Evolutionary conservation across 2,888 invertebrate genomes (phyloP).

Genomic region (Busseola fusca): DNA sequence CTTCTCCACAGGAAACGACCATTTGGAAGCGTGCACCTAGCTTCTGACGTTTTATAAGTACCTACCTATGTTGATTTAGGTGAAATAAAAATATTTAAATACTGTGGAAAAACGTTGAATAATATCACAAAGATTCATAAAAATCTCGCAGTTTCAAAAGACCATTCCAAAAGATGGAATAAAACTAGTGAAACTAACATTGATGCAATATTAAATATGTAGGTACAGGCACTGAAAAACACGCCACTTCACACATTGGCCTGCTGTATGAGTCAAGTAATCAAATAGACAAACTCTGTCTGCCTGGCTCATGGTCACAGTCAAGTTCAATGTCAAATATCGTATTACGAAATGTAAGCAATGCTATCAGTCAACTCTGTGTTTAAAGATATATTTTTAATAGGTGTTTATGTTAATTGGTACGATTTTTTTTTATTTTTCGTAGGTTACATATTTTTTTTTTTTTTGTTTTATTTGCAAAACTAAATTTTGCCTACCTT

Average conservation of each 20-base stretch:
- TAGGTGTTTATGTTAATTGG: no score
- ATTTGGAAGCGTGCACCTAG: no score
- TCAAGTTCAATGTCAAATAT: constrained; percentile 63
- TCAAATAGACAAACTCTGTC: constrained; percentile 33
- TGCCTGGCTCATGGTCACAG: constrained; percentile 39
- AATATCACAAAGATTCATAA: no score
- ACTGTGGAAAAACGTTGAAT: no score
- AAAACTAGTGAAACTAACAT: not conserved
- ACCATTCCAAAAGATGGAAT: not conserved
- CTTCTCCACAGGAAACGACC: no score
- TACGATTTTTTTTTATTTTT: not conserved
- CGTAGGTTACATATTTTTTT: not conserved
- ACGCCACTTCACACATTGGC: constrained; percentile 37
- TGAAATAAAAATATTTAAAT: no score
- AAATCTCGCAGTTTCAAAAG: not conserved
- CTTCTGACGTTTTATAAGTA: no score
- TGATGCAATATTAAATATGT: constrained; percentile 20
- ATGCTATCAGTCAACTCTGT: not conserved
- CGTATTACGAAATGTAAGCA: constrained; percentile 14
- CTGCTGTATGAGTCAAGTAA: constrained; percentile 37
- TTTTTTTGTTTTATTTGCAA: no score
- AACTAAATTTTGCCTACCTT: no score
- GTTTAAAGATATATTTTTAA: not conserved
- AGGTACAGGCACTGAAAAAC: constrained; percentile 30
- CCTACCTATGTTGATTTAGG: no score